These are phyloP conservation scores for Eubasilissa splendida DNA, from an alignment of 2,888 invertebrate species.

Conservation along the genomic window DNA sequence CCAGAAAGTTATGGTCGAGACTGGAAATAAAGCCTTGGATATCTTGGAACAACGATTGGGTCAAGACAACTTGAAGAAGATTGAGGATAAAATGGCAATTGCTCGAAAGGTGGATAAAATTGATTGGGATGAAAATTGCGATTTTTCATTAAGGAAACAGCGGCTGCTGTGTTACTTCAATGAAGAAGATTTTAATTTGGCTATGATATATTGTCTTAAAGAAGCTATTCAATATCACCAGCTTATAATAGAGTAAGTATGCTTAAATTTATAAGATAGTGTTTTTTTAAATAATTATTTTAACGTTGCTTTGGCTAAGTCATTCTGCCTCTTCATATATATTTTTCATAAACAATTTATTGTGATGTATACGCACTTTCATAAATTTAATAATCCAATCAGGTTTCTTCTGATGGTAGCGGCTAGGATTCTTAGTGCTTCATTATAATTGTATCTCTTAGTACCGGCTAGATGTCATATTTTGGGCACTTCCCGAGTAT, in stretches of 20 bases:
- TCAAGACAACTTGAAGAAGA: background rate
- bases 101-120: slow-evolving; percentile 1
- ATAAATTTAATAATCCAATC: too few relatives aligned
- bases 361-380: too few relatives aligned
- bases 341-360: too few relatives aligned
- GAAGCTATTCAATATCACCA: slow-evolving; percentile 54
- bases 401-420: too few relatives aligned
- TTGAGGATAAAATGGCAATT: background rate
- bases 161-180: slow-evolving; percentile 45
- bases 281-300: too few relatives aligned
- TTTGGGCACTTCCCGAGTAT: too few relatives aligned
- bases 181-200: slow-evolving; percentile 49
- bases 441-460: too few relatives aligned
- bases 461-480: too few relatives aligned
- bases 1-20: slow-evolving; percentile 50
- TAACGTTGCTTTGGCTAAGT: too few relatives aligned
- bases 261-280: too few relatives aligned
- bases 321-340: too few relatives aligned
- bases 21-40: slow-evolving; percentile 46
- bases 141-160: slow-evolving; percentile 32
- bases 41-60: slow-evolving; percentile 31
- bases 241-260: slow-evolving; percentile 50
- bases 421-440: too few relatives aligned
- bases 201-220: slow-evolving; percentile 50
- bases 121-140: slow-evolving; percentile 22